Evolutionary conservation across 2,113 vertebrate species (phyloP).

Genomic region (Brevimyrus niger): DNA sequence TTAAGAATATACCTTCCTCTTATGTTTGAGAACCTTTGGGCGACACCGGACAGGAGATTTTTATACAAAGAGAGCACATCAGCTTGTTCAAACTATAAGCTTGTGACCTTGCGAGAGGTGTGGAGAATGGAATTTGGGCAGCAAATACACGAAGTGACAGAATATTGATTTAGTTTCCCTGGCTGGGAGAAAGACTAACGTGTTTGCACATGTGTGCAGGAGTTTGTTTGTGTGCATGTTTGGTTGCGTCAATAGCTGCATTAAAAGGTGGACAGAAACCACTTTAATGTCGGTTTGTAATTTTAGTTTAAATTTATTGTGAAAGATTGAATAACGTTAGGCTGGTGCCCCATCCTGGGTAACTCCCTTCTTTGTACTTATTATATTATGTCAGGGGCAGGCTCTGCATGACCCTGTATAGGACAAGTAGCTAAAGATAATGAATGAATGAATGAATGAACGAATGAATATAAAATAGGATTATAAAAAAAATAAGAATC

Average conservation of each 20-base stretch:
- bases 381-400: neutral
- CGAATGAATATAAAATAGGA: neutral
- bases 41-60: neutral
- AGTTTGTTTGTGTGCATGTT: neutral
- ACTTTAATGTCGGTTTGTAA: neutral
- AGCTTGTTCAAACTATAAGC: neutral
- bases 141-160: neutral
- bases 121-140: neutral
- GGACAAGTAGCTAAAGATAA: neutral
- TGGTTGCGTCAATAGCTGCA: neutral
- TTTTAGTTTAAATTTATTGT: neutral
- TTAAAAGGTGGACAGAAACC: neutral
- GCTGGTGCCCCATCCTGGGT: neutral
- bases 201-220: neutral
- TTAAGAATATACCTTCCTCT: neutral
- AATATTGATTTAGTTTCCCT: conserved; percentile 7
- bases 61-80: neutral
- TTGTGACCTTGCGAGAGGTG: neutral
- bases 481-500: neutral
- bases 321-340: neutral
- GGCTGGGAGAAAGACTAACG: neutral
- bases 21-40: neutral
- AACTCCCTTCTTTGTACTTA: neutral
- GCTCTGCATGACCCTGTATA: neutral
- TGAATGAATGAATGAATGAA: neutral